Percentiles rank a stretch among this genome's conserved stretches.
phyloP scores from a whole-genome alignment of 2,797 vertebrate genomes.

The Notolabrus celidotus region DNA sequence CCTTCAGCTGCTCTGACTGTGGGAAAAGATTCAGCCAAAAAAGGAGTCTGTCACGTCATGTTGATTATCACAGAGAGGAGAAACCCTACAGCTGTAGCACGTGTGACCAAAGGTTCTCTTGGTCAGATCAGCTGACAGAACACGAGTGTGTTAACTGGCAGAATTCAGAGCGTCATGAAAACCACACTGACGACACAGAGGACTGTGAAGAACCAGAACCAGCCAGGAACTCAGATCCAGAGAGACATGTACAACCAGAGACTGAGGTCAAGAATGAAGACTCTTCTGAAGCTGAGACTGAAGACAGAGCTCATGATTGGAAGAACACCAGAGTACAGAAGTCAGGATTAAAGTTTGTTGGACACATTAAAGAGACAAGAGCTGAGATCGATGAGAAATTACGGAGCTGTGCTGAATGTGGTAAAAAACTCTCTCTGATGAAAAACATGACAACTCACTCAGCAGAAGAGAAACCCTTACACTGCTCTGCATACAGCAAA shows the following conservation, averaged over 20 bases:
- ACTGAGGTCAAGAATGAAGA: not conserved
- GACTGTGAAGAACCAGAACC: not conserved
- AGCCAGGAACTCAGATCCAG: not conserved
- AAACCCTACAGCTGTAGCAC: no score
- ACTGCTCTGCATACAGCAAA: no score
- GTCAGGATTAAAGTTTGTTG: not conserved
- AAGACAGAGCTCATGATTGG: not conserved
- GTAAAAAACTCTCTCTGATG: not conserved
- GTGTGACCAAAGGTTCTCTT: no score
- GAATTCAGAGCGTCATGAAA: no score
- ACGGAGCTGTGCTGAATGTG: not conserved
- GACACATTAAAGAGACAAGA: no score
- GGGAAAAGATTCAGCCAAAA: no score
- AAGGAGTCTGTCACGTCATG: no score
- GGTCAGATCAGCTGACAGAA: no score
- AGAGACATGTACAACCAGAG: not conserved
- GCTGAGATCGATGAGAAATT: not conserved
- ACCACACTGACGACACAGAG: no score
- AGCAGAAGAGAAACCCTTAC: not conserved
- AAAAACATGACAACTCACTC: not conserved
- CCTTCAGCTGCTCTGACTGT: no score
- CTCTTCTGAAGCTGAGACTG: not conserved
- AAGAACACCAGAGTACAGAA: not conserved
- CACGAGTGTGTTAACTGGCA: no score
- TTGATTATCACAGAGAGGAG: no score